Evolutionary conservation across 2,888 invertebrate genomes (phyloP), one percentile per base, ranked within the genome.

Genomic region (Aphidoletes aphidimyza): DNA sequence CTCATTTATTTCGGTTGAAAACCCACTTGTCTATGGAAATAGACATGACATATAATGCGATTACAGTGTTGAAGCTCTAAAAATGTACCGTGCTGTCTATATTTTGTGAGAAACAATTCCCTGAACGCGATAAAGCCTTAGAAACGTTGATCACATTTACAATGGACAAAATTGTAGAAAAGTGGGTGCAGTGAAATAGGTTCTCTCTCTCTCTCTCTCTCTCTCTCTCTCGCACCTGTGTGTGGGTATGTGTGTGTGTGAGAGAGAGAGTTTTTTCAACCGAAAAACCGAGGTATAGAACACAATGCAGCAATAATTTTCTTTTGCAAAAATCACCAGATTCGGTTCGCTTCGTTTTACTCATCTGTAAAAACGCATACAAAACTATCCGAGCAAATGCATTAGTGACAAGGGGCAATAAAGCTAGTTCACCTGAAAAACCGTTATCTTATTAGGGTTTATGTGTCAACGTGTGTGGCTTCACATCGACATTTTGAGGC

Each of bases 401-500:
- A 22, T 69, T 30, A 17, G 5, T 2, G 69, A 69, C 30, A 69
- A 26, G 30, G 34, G 2, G 26, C 9, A 69, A 54, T 54, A 34
- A 69, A 69, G n/a, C 34, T 26, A 11, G 34, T 30, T 54, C 54
- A n/a, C 26, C 22, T 26, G 9, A 17, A 47, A 54, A 54, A 22
- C 69, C 30, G 69, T 69, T 69, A 69, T 69, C 0, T 69, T 69
- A 30, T 69, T 69, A 69, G 69, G 69, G 26, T 69, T 26, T 69
- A 30, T 30, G 34, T 69, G 69, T 69, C 69, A 69, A 19, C 34
- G 34, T 30, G 14, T 69, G 34, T 69, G 69, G 69, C 34, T 26
- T 69, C 34, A n/a, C 30, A 9, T 69, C 69, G 14, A n/a, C n/a
- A n/a, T n/a, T 14, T 69, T 69, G 26, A 9, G 3, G 17, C 34